Percentiles rank a stretch among this genome's conserved stretches.
Evolutionary conservation across 1,140 invertebrate genomes (phyloP).

Genomic region (Stratiolaelaps scimitus): DNA sequence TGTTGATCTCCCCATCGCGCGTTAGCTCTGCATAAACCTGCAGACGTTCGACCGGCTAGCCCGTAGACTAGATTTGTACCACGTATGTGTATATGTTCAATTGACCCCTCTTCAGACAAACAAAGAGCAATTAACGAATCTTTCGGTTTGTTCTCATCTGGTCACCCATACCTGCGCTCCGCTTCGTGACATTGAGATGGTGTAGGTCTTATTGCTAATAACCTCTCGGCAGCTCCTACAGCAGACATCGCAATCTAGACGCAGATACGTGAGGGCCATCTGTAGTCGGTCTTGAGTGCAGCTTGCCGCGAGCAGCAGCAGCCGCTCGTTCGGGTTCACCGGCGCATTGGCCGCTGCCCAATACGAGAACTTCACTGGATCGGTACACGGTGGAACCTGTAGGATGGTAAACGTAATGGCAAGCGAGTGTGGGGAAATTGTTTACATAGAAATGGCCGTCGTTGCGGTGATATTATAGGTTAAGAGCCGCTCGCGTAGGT

Average conservation of each 20-base stretch:
- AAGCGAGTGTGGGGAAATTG: not conserved
- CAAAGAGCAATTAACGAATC: no score
- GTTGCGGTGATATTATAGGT: not conserved
- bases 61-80: not conserved
- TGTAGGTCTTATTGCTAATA: not conserved
- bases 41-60: no score
- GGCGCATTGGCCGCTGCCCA: constrained; percentile 1
- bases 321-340: not conserved
- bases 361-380: constrained; percentile 1
- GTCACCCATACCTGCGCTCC: constrained; percentile 17
- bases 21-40: no score
- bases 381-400: not conserved
- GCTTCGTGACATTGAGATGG: not conserved
- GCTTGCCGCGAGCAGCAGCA: constrained; percentile 4
- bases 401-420: not conserved
- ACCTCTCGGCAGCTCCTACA: not conserved
- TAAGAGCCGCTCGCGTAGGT: not conserved
- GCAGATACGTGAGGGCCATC: not conserved
- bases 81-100: not conserved
- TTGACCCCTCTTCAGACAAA: no score
- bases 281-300: constrained; percentile 9
- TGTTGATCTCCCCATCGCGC: no score
- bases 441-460: not conserved
- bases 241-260: not conserved
- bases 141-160: no score